Conservation (phyloP, 1,140 invertebrate genomes). For the Listronotus oregonensis region DNA sequence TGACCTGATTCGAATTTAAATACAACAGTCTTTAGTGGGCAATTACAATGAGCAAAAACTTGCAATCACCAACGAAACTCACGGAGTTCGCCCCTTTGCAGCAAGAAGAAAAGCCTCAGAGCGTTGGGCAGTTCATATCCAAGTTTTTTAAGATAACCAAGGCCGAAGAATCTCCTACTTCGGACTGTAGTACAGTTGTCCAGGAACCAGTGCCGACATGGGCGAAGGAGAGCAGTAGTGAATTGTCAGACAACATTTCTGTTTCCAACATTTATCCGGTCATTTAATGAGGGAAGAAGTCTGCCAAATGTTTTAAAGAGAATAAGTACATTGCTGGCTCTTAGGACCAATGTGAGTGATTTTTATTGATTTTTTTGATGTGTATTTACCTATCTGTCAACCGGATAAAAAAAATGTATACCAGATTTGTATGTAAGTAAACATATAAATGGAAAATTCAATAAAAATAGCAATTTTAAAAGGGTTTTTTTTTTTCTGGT, state of each 20-base stretch:
- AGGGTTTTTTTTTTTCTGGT: too few relatives aligned
- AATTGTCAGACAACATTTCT: slow-evolving; percentile 25
- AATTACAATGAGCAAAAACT: slow-evolving; percentile 65
- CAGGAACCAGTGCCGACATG: slow-evolving; percentile 47
- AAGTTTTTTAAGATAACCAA: slow-evolving; percentile 63
- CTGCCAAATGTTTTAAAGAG: slow-evolving; percentile 78
- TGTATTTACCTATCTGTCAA: too few relatives aligned
- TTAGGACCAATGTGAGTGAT: slow-evolving; percentile 71
- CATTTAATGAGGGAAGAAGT: slow-evolving; percentile 69
- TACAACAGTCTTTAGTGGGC: too few relatives aligned
- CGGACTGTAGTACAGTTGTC: slow-evolving; percentile 36
- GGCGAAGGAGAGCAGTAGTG: slow-evolving; percentile 40
- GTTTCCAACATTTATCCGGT: slow-evolving; percentile 44
- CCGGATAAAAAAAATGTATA: too few relatives aligned
- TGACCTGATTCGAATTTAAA: too few relatives aligned
- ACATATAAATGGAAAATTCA: too few relatives aligned
- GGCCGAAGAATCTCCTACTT: slow-evolving; percentile 28
- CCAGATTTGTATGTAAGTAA: too few relatives aligned
- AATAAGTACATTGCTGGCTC: slow-evolving; percentile 77
- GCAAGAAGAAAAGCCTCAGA: slow-evolving; percentile 65
- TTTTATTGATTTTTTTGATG: too few relatives aligned
- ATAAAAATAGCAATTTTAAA: too few relatives aligned
- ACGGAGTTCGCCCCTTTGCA: slow-evolving; percentile 78
- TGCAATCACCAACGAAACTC: slow-evolving; percentile 71
- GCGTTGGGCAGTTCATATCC: slow-evolving; percentile 63